Base-by-base conservation (phyloP, 2,113 vertebrate genomes). In the Loxodonta africana region DNA sequence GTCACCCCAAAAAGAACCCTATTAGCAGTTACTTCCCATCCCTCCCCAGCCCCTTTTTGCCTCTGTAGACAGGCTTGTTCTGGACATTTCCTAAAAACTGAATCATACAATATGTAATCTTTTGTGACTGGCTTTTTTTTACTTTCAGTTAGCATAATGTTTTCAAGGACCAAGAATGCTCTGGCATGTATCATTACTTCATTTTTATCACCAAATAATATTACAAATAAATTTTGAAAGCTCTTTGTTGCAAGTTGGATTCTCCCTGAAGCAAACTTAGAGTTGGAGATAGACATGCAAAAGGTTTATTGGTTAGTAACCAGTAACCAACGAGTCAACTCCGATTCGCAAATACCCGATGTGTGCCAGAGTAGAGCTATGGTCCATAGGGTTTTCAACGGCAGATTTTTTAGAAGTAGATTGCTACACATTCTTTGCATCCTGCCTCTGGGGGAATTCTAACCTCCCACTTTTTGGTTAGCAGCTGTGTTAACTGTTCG, bases 161-260 rank as follows among this genome's bases (percentile, higher is more conserved):
- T 95, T 87, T 78, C 33, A 85, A 78, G 28, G 2, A 77, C 65
- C 26, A 73, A 12, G 28, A 60, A 82, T 63, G 23, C 85, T 83
- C 17, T 37, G 51, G 53, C 53, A 17, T 57, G 53, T 57, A 17
- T 57, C 65, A 77, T 8, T 81, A 65, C 7, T 63, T 65, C n/a
- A 20, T 89, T 94, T 84, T 94, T 48, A 90, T 14, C 78, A 4
- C 7, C 41, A 37, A 63, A 51, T 86, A 87, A 26, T 92, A 93
- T 76, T 60, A 44, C 67, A 74, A 65, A 87, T 62, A 65, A 53
- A 18, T 83, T 84, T 0, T 77, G 9, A 88, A 92, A 46, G 2
- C 8, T 37, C 37, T 76, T 41, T 94, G 2, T 78, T 85, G 14
- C 23, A 96, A 74, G 23, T 80, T 76, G 11, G 4, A 2, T 85